Conservation (phyloP, 2,797 vertebrate species). For the Xyrichtys novacula region DNA sequence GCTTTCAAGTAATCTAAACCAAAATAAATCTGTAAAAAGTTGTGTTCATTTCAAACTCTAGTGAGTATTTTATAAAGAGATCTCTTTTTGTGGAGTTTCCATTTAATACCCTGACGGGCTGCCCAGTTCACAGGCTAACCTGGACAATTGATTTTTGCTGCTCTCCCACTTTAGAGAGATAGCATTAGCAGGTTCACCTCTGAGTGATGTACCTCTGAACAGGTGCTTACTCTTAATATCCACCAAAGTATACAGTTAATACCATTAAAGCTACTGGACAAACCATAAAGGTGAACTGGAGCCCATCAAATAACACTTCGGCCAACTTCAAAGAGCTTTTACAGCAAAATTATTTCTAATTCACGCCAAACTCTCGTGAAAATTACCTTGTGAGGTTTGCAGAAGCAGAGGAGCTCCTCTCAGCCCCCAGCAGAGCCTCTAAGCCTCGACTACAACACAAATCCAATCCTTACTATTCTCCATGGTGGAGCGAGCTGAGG, state of each 20-base stretch:
- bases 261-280: slow-evolving; percentile 13
- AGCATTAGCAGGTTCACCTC: slow-evolving; percentile 16
- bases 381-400: slow-evolving; percentile 23
- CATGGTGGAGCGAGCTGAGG: slow-evolving; percentile 35
- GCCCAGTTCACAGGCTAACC: not conserved
- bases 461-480: slow-evolving; percentile 55
- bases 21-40: too few species aligned
- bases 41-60: too few species aligned
- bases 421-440: slow-evolving; percentile 18
- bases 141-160: slow-evolving; percentile 1
- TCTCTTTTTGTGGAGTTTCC: not conserved
- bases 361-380: slow-evolving; percentile 30
- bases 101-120: not conserved
- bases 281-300: slow-evolving; percentile 6
- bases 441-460: slow-evolving; percentile 38
- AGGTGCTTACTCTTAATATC: slow-evolving; percentile 5
- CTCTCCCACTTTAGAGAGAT: slow-evolving; percentile 9
- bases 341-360: slow-evolving; percentile 35
- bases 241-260: slow-evolving; percentile 12
- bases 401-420: slow-evolving; percentile 15
- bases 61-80: too few species aligned
- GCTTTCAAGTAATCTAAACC: too few species aligned
- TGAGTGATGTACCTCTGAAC: slow-evolving; percentile 16
- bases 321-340: slow-evolving; percentile 39
- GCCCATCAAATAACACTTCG: slow-evolving; percentile 8